Evolutionary conservation across 1,140 invertebrate species (phyloP), one percentile per base, ranked within the genome.

Genomic region (Proales similis): DNA sequence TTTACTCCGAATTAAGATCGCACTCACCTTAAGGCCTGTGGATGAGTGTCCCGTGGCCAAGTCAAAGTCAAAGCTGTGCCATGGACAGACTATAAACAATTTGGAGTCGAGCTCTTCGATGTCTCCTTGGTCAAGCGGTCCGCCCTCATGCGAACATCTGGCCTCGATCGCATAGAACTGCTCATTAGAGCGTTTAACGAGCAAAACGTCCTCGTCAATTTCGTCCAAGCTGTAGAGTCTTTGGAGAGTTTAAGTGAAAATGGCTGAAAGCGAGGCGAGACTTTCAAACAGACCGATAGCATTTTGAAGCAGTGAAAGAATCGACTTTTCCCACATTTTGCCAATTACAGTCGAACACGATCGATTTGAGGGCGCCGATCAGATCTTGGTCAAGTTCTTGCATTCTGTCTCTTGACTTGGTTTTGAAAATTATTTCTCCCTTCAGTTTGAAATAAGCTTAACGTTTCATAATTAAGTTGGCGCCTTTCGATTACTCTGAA

Each of bases 111-210:
- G 43, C 27, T 68, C 67, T 53, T 68, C 67, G 33, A 68, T 68
- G 26, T 68, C 67, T 2, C 66, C 67, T 22, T 66, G 53, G 36
- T 68, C 66, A 7, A 68, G 38, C 26, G 67, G 66, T 9, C 67
- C 67, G 27, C 67, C 67, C 65, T 67, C 67, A 64, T 68, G 67
- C 27, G 66, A 61, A 48, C 67, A 68, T 6, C 53, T 45, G 27
- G 67, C 65, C 48, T 66, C 66, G 29, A 68, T 61, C 24, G 65
- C 65, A 42, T 65, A 66, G 47, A 68, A 67, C 5, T 67, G 39
- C 17, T 29, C 33, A 9, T 60, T 48, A 33, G 47, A 20, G 45
- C 61, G 39, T 53, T 47, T 64, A 9, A 68, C 64, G 22, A 68
- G 32, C 2, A 68, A 61, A 14, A 68, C 30, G 36, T 68, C 67